Conservation (phyloP, 1,140 invertebrate species). For the Halesus radiatus region DNA sequence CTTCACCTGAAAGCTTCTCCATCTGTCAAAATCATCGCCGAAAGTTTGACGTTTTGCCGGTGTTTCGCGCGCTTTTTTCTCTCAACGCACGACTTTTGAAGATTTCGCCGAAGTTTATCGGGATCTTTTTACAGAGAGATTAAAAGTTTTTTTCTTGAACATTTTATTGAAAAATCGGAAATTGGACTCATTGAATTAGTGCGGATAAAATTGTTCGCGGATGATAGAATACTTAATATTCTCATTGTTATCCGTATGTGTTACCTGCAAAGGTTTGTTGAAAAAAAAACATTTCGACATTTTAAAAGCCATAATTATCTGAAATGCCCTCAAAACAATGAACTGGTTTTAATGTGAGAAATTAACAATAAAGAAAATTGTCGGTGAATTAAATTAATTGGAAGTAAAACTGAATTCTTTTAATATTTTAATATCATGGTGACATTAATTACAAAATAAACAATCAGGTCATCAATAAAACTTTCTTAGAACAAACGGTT, state of each 20-base stretch:
- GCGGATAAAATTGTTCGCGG: no score
- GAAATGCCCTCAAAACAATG: slow-evolving; percentile 4
- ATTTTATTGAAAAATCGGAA: no score
- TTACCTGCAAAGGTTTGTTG: background rate
- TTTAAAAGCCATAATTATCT: background rate
- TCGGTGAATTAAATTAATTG: slow-evolving; percentile 9
- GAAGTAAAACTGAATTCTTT: background rate
- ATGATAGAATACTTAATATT: no score
- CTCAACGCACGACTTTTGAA: background rate
- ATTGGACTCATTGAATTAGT: no score
- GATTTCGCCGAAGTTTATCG: slow-evolving; percentile 1
- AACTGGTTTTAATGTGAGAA: slow-evolving; percentile 19
- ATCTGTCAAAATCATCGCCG: slow-evolving; percentile 37
- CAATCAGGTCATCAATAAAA: no score
- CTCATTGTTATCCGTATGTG: background rate
- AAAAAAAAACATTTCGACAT: background rate
- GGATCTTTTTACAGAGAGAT: background rate
- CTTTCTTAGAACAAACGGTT: no score
- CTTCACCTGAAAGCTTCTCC: slow-evolving; percentile 10
- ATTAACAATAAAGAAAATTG: background rate
- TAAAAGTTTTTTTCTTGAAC: background rate
- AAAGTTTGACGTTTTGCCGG: slow-evolving; percentile 40
- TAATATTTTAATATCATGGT: no score
- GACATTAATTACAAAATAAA: no score
- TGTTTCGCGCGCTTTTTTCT: slow-evolving; percentile 45